These are phyloP conservation scores for Galendromus occidentalis DNA, from an alignment of 1,140 invertebrate genomes.

Conservation along the genomic window DNA sequence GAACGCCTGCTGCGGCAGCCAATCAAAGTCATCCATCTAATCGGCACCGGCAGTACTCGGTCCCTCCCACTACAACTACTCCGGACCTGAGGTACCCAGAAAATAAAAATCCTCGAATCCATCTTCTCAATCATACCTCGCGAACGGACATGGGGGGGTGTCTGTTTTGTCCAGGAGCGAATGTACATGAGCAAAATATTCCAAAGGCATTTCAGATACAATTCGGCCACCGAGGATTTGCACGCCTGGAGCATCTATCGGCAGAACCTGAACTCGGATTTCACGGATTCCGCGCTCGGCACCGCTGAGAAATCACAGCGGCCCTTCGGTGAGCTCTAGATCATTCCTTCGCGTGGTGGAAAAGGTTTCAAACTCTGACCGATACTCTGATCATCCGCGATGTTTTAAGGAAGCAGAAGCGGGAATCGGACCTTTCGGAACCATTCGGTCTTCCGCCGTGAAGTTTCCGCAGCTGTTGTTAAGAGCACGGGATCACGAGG, in stretches of 20 bases:
- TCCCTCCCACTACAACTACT: neutral
- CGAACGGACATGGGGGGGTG: no score
- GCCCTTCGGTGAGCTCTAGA: constrained; percentile 33
- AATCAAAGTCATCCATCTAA: neutral
- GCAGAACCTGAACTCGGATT: constrained; percentile 84
- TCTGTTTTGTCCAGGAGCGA: no score
- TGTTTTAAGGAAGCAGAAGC: neutral
- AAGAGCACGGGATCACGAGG: constrained; percentile 2
- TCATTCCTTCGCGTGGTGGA: neutral
- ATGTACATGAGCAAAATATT: no score
- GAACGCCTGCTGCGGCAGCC: no score
- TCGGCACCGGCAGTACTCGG: constrained; percentile 1
- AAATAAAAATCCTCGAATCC: no score
- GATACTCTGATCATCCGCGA: constrained; percentile 17
- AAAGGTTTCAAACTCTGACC: neutral
- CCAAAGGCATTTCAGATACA: constrained; percentile 10
- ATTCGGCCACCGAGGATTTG: constrained; percentile 53
- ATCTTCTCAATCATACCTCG: no score
- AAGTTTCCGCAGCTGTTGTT: no score
- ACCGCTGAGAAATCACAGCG: constrained; percentile 53
- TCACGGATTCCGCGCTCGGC: constrained; percentile 74
- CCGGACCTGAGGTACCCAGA: constrained; percentile 4
- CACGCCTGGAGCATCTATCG: constrained; percentile 90
- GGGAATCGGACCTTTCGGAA: neutral
- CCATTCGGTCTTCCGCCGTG: no score